Evolutionary conservation across 2,888 invertebrate species (phyloP), one percentile per base, ranked within the genome.

Genomic region (Netelia melanura): DNA sequence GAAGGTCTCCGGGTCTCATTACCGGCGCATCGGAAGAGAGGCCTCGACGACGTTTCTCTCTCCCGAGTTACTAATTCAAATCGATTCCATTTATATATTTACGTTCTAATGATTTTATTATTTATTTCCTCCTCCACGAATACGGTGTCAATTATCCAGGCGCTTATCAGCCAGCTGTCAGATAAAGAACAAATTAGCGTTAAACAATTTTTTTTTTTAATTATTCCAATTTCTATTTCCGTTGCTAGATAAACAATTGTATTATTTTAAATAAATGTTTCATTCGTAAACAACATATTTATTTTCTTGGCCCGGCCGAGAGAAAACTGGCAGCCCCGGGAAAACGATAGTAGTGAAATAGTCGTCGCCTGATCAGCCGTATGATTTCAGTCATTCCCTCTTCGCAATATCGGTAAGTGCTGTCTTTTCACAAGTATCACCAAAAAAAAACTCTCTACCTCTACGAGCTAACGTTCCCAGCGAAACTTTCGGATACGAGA

Each of bases 341-440:
- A 11, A 62, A 0, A 11, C 48, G 48, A 48, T 48, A 48, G 48
- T 3, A 11, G 10, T 14, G 52, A 52, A 48, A 52, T 52, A 48
- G 52, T 44, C 54, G 65, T 80, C 48, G 48, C 11, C 70, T 58
- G 84, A 85, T 85, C 78, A 75, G 56, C 84, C 74, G 65, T 54
- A 64, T 6, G 74, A 71, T 86, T 85, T 85, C 75, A 68, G 81
- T 81, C 81, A 81, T 87, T 83, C 82, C 62, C 76, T 90, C 86
- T 87, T 89, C 85, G 90, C 90, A 92, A 92, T 92, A 92, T 92
- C 92, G 88, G 91, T 89, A 90, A 92, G 92, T 92, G 90, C 92
- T 92, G 78, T 82, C 91, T 91, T 91, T 75, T 81, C 81, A 74
- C 52, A 72, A 74, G 70, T 78, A 85, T 78, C 64, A 62, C 65